Evolutionary conservation across 2,113 vertebrate genomes (phyloP).

Genomic region (Corythornis madagascariensis): DNA sequence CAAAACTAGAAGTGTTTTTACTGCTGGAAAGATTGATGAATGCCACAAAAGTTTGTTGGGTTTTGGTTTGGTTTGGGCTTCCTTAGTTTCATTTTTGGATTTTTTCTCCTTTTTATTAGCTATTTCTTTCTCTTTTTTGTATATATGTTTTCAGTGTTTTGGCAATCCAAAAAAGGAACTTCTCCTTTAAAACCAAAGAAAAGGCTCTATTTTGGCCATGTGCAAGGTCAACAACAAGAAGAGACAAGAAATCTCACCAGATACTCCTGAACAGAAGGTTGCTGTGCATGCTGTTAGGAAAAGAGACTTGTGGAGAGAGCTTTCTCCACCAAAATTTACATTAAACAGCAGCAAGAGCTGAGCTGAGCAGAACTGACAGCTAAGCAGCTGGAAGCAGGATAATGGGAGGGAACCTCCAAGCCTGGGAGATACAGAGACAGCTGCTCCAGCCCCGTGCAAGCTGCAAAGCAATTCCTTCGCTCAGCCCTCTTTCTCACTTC

Average conservation of each 20-base stretch:
- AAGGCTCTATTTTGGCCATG: neutral
- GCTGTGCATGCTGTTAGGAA: accelerated
- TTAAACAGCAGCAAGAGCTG: neutral
- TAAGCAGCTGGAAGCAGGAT: slow-evolving; percentile 22
- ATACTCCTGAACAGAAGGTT: neutral
- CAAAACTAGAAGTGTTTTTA: neutral
- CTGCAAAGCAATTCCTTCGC: neutral
- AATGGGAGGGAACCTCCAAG: neutral
- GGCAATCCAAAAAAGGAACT: neutral
- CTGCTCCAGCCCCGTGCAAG: neutral
- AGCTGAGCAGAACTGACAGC: neutral
- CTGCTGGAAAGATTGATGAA: neutral
- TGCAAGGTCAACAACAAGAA: neutral
- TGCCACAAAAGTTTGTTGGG: neutral
- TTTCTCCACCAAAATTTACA: neutral
- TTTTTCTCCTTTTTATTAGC: neutral
- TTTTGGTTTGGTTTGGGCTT: too few species aligned
- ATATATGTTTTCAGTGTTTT: neutral
- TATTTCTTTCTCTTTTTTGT: neutral
- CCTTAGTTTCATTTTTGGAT: too few species aligned
- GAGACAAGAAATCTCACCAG: neutral
- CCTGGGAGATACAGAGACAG: slow-evolving; percentile 12
- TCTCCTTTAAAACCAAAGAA: neutral
- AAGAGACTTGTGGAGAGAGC: neutral
- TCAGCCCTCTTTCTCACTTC: neutral